Evolutionary conservation across 2,888 invertebrate species (phyloP).

Genomic region (Nasonovia ribisnigri): DNA sequence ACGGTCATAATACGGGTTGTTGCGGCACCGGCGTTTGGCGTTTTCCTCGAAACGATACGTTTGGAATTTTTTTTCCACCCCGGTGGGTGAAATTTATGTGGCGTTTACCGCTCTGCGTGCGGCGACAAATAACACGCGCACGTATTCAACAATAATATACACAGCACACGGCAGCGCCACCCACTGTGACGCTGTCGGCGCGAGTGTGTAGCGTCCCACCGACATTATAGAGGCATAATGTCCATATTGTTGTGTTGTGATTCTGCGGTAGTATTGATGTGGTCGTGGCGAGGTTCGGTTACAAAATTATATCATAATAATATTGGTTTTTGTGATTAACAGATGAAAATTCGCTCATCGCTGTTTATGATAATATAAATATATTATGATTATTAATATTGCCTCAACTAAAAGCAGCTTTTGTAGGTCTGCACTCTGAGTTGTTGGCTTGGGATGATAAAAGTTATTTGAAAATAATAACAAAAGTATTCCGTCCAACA

Average conservation of each 20-base stretch:
- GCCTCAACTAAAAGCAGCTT: background rate
- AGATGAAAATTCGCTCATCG: background rate
- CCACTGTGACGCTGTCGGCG: conserved; percentile 3
- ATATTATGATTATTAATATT: background rate
- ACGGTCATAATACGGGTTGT: background rate
- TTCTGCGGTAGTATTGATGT: background rate
- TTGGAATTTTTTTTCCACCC: background rate
- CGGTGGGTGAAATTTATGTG: conserved; percentile 31
- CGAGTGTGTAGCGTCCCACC: background rate
- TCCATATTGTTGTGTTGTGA: background rate
- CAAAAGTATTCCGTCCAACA: background rate
- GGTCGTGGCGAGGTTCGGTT: background rate
- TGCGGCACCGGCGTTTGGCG: background rate
- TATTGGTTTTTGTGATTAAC: background rate
- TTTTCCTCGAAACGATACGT: conserved; percentile 44
- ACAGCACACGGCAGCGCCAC: conserved; percentile 26
- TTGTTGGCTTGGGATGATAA: background rate
- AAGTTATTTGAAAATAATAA: background rate
- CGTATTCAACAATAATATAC: background rate
- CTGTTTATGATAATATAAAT: background rate
- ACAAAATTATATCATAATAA: background rate
- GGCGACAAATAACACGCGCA: conserved; percentile 37
- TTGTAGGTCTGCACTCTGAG: background rate
- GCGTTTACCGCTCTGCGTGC: background rate
- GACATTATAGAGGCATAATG: background rate